These are phyloP conservation scores for Brachymystax lenok DNA, from an alignment of 2,797 vertebrate genomes.

Conservation along the genomic window DNA sequence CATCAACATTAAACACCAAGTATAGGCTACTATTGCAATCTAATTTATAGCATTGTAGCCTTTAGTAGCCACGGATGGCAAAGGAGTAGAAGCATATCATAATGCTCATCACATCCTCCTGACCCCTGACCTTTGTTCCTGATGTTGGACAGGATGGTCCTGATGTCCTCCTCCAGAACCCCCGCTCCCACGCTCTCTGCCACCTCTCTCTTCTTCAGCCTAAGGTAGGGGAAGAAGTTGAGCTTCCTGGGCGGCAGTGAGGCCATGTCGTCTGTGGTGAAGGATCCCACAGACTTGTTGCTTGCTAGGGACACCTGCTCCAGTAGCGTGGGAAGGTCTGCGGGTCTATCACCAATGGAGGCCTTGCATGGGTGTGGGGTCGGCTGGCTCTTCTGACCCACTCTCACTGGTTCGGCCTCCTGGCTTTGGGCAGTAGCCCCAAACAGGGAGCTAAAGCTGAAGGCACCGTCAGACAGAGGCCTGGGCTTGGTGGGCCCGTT, in stretches of 20 bases:
- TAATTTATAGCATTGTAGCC: no score
- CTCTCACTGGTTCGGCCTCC: neutral
- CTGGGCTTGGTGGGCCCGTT: constrained; percentile 45
- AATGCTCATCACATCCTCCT: neutral
- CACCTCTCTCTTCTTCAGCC: constrained; percentile 66
- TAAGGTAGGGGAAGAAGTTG: constrained; percentile 78
- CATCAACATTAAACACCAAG: no score
- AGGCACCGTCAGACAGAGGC: constrained; percentile 67
- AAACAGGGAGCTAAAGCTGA: constrained; percentile 54
- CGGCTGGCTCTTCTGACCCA: neutral
- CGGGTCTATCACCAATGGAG: constrained; percentile 28
- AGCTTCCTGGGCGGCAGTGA: constrained; percentile 59
- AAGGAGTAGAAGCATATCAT: neutral
- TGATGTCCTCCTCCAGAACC: constrained; percentile 66
- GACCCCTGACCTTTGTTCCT: constrained; percentile 63
- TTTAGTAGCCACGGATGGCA: neutral
- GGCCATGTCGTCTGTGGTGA: constrained; percentile 54
- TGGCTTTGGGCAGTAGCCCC: neutral
- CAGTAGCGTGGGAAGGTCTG: constrained; percentile 67
- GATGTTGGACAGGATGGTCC: constrained; percentile 72
- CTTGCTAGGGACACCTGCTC: constrained; percentile 68
- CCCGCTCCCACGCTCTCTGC: constrained; percentile 37
- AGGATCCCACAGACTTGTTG: constrained; percentile 30
- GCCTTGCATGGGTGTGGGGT: neutral
- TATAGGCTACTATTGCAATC: no score